Conservation (phyloP, 1,140 invertebrate species). For the Zaprionus taronus region DNA sequence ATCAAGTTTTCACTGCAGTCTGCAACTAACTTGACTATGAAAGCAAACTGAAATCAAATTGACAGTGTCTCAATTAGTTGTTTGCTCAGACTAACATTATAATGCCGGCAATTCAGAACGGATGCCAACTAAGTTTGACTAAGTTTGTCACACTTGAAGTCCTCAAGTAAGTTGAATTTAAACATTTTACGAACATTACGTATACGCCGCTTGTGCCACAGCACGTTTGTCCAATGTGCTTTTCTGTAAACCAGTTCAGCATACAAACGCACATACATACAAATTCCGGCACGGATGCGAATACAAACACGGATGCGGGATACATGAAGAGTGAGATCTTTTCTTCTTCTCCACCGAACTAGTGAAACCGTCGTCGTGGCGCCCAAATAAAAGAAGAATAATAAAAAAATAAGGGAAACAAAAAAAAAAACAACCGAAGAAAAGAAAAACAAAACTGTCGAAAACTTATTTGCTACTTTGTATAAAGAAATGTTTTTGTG, state of each 20-base stretch:
- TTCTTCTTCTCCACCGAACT: background rate
- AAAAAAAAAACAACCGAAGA: slow-evolving; percentile 1
- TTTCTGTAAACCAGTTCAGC: slow-evolving; percentile 55
- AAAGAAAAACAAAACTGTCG: slow-evolving; percentile 29
- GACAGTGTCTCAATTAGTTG: slow-evolving; percentile 4
- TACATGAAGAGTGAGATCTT: background rate
- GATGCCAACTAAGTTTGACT: background rate
- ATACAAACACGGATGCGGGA: background rate
- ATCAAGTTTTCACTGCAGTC: background rate
- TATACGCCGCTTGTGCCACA: slow-evolving; percentile 57
- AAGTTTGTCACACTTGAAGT: slow-evolving; percentile 15
- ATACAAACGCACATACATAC: slow-evolving; percentile 1
- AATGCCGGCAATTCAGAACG: background rate
- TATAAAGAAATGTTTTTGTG: slow-evolving; percentile 51
- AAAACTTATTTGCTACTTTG: slow-evolving; percentile 43
- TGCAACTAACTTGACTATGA: slow-evolving; percentile 4
- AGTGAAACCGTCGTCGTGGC: slow-evolving; percentile 13
- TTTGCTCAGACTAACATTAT: slow-evolving; percentile 1
- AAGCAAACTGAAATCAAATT: background rate
- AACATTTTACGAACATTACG: slow-evolving; percentile 48
- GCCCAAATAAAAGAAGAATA: slow-evolving; percentile 30
- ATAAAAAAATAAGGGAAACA: slow-evolving; percentile 1
- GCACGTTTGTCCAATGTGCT: slow-evolving; percentile 63
- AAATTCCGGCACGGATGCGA: background rate
- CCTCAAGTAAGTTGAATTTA: slow-evolving; percentile 15